These are phyloP conservation scores for Peromyscus nudipes DNA, from an alignment of 2,797 vertebrate genomes.

Conservation along the genomic window DNA sequence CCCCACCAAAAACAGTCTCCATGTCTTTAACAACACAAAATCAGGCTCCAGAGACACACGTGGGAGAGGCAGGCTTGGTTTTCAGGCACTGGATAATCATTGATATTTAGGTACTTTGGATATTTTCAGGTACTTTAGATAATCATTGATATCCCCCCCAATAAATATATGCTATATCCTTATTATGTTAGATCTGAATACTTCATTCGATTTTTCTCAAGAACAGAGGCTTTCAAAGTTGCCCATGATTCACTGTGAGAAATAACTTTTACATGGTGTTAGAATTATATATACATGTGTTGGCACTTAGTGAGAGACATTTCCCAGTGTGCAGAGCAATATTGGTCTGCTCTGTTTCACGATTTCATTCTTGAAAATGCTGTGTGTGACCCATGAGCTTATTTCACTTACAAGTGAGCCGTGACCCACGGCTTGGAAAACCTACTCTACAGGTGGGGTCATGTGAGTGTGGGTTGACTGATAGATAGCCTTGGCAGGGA, in stretches of 20 bases:
- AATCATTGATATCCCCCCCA: slow-evolving; percentile 22
- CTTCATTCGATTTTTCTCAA: slow-evolving; percentile 45
- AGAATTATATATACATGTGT: not conserved
- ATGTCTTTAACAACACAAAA: slow-evolving; percentile 1
- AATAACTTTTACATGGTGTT: not conserved
- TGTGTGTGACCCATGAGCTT: not conserved
- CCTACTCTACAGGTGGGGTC: not conserved
- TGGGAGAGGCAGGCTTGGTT: not conserved
- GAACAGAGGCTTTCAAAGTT: slow-evolving; percentile 41
- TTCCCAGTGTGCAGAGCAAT: not conserved
- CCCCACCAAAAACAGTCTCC: slow-evolving; percentile 2
- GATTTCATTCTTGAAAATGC: slow-evolving; percentile 49
- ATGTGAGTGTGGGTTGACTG: not conserved
- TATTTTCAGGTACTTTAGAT: not conserved
- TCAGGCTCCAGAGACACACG: not conserved
- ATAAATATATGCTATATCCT: slow-evolving; percentile 36
- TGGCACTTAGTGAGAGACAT: not conserved
- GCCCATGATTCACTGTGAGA: slow-evolving; percentile 1
- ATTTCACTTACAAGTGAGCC: slow-evolving; percentile 3
- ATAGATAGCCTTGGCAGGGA: not conserved
- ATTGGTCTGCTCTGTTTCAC: not conserved
- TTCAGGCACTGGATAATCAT: slow-evolving; percentile 15
- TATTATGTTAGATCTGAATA: slow-evolving; percentile 32
- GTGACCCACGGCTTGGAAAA: not conserved
- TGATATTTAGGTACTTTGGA: too few relatives aligned